Percentiles rank a stretch among this genome's conserved stretches.
Evolutionary conservation across 1,140 invertebrate genomes (phyloP).

Genomic region (Drosophila bocqueti): DNA sequence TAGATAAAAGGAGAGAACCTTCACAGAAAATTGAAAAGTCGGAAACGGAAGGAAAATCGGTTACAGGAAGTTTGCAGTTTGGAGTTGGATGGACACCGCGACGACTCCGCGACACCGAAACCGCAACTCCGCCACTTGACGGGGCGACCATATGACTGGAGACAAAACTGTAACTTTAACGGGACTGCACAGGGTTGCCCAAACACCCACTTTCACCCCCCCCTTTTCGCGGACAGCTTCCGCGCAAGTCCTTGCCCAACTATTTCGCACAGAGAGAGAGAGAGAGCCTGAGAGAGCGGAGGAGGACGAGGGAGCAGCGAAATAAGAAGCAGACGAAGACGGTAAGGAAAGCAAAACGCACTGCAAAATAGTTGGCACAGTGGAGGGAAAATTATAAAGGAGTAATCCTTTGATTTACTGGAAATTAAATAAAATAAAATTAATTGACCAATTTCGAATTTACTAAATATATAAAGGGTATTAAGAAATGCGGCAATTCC

Average conservation of each 20-base stretch:
- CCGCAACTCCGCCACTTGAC: conserved; percentile 52
- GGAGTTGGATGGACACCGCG: conserved; percentile 41
- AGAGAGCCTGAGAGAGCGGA: conserved; percentile 1
- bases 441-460: not conserved
- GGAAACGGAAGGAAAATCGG: conserved; percentile 36
- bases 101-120: conserved; percentile 38
- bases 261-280: conserved; percentile 20
- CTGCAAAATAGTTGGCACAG: conserved; percentile 33
- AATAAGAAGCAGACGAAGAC: conserved; percentile 8
- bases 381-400: not conserved
- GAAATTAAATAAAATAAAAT: not conserved
- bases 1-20: conserved; percentile 27
- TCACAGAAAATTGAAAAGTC: conserved; percentile 3
- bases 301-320: not conserved
- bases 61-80: conserved; percentile 18
- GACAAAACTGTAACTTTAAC: conserved; percentile 8
- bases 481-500: not conserved
- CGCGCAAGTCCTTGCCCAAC: conserved; percentile 73
- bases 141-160: conserved; percentile 63
- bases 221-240: conserved; percentile 53
- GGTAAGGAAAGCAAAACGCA: conserved; percentile 1
- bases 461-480: too few relatives aligned
- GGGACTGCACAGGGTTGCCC: conserved; percentile 24
- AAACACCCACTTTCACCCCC: not conserved
- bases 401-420: too few relatives aligned